phyloP scores from a whole-genome alignment of 2,797 vertebrate species.

The Poecilia picta region DNA sequence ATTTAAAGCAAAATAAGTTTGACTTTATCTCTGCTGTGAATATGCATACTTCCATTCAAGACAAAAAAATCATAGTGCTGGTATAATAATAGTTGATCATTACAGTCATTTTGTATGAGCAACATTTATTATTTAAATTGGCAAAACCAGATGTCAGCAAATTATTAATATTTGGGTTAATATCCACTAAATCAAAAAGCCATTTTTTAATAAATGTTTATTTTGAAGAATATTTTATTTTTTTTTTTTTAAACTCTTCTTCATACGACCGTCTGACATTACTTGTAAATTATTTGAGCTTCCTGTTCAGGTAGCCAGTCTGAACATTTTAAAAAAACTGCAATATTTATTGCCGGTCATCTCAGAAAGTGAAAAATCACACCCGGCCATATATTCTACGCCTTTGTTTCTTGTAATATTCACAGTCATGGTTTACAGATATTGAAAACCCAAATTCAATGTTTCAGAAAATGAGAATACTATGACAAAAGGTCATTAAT shows the following conservation, averaged over 20 bases:
- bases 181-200: neutral
- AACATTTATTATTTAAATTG: neutral
- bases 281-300: neutral
- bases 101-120: neutral
- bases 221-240: neutral
- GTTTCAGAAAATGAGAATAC: too few relatives aligned
- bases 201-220: neutral
- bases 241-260: neutral
- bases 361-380: too few relatives aligned
- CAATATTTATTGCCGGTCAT: too few relatives aligned
- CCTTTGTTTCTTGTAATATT: too few relatives aligned
- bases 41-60: neutral
- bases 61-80: neutral
- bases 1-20: neutral
- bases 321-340: neutral
- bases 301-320: neutral
- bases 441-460: too few relatives aligned
- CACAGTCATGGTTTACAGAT: too few relatives aligned
- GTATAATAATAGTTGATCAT: neutral
- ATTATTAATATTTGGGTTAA: neutral
- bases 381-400: too few relatives aligned
- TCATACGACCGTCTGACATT: neutral
- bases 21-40: neutral
- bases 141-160: neutral
- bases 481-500: too few relatives aligned